Percentiles rank a stretch among this genome's conserved stretches.
These are phyloP conservation scores for Pagetopsis macropterus DNA, from an alignment of 2,797 vertebrate species.

Conservation along the genomic window DNA sequence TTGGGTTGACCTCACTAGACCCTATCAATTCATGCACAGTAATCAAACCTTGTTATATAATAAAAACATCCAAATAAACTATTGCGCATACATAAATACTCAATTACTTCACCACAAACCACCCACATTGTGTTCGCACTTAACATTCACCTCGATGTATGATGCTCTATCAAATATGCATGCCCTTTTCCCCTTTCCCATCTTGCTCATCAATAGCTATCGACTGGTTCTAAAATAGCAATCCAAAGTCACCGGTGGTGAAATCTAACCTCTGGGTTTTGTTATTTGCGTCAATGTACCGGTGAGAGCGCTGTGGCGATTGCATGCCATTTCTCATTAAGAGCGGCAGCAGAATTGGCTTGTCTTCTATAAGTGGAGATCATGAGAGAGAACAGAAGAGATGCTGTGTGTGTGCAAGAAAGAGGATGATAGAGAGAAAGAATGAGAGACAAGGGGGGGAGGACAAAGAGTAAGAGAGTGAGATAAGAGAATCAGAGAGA, in stretches of 20 bases:
- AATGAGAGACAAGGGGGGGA: conserved; percentile 39
- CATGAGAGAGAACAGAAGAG: conserved; percentile 60
- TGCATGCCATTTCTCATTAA: conserved; percentile 82
- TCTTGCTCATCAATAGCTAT: conserved; percentile 82
- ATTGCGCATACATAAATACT: conserved; percentile 11
- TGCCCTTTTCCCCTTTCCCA: conserved; percentile 62
- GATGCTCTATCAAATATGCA: conserved; percentile 77
- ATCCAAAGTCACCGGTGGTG: conserved; percentile 74
- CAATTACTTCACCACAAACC: conserved; percentile 29
- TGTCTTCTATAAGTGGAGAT: conserved; percentile 75
- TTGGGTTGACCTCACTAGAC: conserved; percentile 17
- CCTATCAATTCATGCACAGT: not conserved
- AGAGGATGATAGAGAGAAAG: conserved; percentile 50
- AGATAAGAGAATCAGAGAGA: conserved; percentile 60
- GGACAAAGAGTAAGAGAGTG: conserved; percentile 27
- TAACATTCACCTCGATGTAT: conserved; percentile 66
- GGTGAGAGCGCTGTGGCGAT: conserved; percentile 60
- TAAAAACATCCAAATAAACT: conserved; percentile 22
- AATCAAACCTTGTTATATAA: conserved; percentile 14
- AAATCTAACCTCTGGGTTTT: conserved; percentile 77
- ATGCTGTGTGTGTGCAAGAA: conserved; percentile 8
- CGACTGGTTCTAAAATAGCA: conserved; percentile 79
- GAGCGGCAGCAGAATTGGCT: conserved; percentile 71
- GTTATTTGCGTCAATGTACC: conserved; percentile 67
- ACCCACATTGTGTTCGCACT: conserved; percentile 58